Evolutionary conservation across 2,113 vertebrate species (phyloP).

Genomic region (Bufo bufo): DNA sequence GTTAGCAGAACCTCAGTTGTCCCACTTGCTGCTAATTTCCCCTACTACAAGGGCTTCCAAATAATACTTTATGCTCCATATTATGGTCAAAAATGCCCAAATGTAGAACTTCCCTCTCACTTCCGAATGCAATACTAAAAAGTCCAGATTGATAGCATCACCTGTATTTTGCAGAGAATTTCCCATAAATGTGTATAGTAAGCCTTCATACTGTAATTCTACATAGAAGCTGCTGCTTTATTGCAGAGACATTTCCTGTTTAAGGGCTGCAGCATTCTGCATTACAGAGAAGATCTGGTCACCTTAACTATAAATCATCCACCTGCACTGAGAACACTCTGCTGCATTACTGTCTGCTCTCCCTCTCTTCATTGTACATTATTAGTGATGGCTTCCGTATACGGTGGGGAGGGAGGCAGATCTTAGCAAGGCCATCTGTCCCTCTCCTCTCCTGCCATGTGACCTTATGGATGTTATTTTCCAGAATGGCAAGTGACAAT

Average conservation of each 20-base stretch:
- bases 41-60: too few relatives aligned
- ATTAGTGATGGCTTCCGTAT: constrained; percentile 37
- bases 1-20: too few relatives aligned
- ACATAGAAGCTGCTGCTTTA: background rate
- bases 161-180: background rate
- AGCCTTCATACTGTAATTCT: background rate
- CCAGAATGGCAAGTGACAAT: constrained; percentile 40
- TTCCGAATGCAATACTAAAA: background rate
- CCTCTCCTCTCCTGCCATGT: constrained; percentile 55
- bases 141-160: background rate
- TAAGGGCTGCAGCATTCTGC: constrained; percentile 34
- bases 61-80: too few relatives aligned
- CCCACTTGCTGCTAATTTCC: too few relatives aligned
- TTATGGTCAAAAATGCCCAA: background rate
- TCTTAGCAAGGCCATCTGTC: constrained; percentile 45
- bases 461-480: constrained; percentile 57
- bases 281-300: constrained; percentile 30
- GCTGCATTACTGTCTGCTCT: constrained; percentile 31
- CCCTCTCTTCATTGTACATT: constrained; percentile 12
- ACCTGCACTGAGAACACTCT: constrained; percentile 14
- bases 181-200: background rate
- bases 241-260: constrained; percentile 2
- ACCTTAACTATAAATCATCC: constrained; percentile 40
- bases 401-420: constrained; percentile 35
- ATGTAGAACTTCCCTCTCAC: background rate